Conservation (phyloP, 2,113 vertebrate species). For the Spea multiplicata region DNA sequence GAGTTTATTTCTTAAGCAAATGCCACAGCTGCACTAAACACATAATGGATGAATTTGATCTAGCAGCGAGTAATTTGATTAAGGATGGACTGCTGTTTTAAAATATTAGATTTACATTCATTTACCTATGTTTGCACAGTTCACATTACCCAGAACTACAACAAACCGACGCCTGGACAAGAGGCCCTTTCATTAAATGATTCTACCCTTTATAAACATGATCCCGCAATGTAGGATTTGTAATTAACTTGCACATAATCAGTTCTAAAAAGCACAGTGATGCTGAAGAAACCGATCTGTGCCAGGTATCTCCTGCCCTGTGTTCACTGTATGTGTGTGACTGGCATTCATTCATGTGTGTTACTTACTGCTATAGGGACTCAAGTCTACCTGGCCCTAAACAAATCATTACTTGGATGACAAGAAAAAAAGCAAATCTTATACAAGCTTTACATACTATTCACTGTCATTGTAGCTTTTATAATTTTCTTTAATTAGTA, state of each 20-base stretch:
- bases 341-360: slow-evolving; percentile 26
- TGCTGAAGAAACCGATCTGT: slow-evolving; percentile 1
- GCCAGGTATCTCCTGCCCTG: slow-evolving; percentile 30
- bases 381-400: slow-evolving; percentile 17
- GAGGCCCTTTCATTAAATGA: slow-evolving; percentile 39
- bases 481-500: no score
- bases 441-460: slow-evolving; percentile 1
- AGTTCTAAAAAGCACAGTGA: slow-evolving; percentile 12
- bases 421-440: slow-evolving; percentile 17
- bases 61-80: slow-evolving; percentile 45
- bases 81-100: slow-evolving; percentile 44
- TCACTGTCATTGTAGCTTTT: no score
- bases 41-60: slow-evolving; percentile 48
- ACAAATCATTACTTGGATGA: slow-evolving; percentile 19
- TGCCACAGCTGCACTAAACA: slow-evolving; percentile 45
- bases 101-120: slow-evolving; percentile 47
- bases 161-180: slow-evolving; percentile 25
- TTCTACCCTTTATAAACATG: slow-evolving; percentile 22
- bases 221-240: slow-evolving; percentile 24
- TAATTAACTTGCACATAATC: slow-evolving; percentile 22
- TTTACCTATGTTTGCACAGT: slow-evolving; percentile 44
- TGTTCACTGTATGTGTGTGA: slow-evolving; percentile 26
- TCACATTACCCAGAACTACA: slow-evolving; percentile 35
- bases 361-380: slow-evolving; percentile 19
- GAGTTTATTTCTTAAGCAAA: slow-evolving; percentile 42